These are phyloP conservation scores for Lithodes maja DNA, from an alignment of 2,888 invertebrate species.

Conservation along the genomic window DNA sequence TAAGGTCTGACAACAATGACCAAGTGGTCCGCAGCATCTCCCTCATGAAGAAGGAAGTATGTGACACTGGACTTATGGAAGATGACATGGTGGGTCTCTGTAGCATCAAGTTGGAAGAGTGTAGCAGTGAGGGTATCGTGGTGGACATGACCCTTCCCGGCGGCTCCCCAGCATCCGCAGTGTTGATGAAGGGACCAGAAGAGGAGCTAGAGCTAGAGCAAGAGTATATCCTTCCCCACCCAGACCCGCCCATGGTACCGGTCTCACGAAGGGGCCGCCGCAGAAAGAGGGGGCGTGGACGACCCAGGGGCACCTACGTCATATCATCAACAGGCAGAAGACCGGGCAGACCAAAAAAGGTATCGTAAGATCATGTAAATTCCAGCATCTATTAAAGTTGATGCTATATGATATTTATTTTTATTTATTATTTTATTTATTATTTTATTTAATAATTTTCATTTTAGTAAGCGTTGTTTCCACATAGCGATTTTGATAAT, in stretches of 20 bases:
- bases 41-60: slow-evolving; percentile 46
- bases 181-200: slow-evolving; percentile 55
- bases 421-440: too few species aligned
- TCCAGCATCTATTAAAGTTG: too few species aligned
- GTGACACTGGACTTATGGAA: background rate
- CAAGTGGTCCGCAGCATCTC: slow-evolving; percentile 23
- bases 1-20: slow-evolving; percentile 14
- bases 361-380: background rate
- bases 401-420: too few species aligned
- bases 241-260: background rate
- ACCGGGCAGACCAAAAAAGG: slow-evolving; percentile 68
- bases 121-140: slow-evolving; percentile 45
- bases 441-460: too few species aligned
- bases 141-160: slow-evolving; percentile 58
- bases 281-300: slow-evolving; percentile 63
- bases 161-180: slow-evolving; percentile 59
- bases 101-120: slow-evolving; percentile 50
- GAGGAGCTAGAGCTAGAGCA: slow-evolving; percentile 55
- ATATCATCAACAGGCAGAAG: slow-evolving; percentile 68
- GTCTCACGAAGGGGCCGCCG: slow-evolving; percentile 54
- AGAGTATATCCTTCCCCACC: slow-evolving; percentile 40
- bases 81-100: slow-evolving; percentile 11
- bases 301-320: slow-evolving; percentile 61
- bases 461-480: too few species aligned
- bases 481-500: too few species aligned